phyloP scores from a whole-genome alignment of 2,113 vertebrate species.

The Stomatorhinus ivindoensis region DNA sequence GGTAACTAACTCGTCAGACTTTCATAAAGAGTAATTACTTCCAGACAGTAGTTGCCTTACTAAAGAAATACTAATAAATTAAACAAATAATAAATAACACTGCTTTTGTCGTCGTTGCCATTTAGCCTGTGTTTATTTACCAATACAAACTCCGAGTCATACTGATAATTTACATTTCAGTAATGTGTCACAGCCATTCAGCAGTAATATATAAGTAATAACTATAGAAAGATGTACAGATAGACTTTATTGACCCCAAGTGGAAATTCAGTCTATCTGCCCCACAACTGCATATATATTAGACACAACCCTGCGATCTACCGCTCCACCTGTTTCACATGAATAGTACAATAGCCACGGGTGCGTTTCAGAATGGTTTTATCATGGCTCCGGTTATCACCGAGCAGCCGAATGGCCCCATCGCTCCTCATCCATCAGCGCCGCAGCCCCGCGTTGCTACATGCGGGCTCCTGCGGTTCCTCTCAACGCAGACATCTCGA shows the following conservation, averaged over 20 bases:
- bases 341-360: not conserved
- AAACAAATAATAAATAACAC: not conserved
- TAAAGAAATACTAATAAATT: not conserved
- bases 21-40: not conserved
- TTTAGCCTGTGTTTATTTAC: not conserved
- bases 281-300: not conserved
- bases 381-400: not conserved
- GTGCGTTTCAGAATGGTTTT: not conserved
- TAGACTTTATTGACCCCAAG: not conserved
- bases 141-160: not conserved
- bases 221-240: not conserved
- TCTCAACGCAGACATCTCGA: slow-evolving; percentile 75
- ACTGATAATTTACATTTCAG: not conserved
- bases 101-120: not conserved
- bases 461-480: slow-evolving; percentile 54
- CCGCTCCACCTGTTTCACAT: not conserved
- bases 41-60: not conserved
- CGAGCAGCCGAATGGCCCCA: not conserved
- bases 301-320: not conserved
- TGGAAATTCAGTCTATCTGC: not conserved
- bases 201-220: not conserved
- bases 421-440: slow-evolving; percentile 28
- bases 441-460: slow-evolving; percentile 66
- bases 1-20: not conserved
- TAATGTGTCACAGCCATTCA: not conserved